Percentiles rank a stretch among this genome's conserved stretches.
Conservation (phyloP, 2,113 vertebrate species). For the Anolis sagrei region DNA sequence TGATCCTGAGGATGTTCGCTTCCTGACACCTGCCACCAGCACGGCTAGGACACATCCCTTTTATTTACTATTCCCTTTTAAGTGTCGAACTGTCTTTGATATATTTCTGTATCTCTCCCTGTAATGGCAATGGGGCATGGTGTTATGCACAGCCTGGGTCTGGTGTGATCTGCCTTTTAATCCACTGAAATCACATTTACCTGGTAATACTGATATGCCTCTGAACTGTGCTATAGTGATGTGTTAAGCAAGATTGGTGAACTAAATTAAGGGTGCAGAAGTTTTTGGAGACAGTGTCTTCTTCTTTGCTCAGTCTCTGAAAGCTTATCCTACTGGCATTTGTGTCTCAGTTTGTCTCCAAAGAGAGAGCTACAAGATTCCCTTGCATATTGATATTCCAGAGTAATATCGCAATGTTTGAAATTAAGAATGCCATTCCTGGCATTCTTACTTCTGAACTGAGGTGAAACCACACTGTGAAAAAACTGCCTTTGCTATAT, state of each 20-base stretch:
- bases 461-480: too few relatives aligned
- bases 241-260: background rate
- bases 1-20: slow-evolving; percentile 79
- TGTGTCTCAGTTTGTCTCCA: too few relatives aligned
- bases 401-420: too few relatives aligned
- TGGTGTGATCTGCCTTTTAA: slow-evolving; percentile 76
- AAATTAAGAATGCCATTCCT: slow-evolving; percentile 12
- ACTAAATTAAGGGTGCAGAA: slow-evolving; percentile 23
- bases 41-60: slow-evolving; percentile 80
- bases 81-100: slow-evolving; percentile 81
- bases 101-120: slow-evolving; percentile 79
- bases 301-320: too few relatives aligned
- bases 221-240: slow-evolving; percentile 52
- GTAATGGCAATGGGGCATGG: slow-evolving; percentile 77
- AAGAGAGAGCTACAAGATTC: too few relatives aligned
- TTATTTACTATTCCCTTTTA: slow-evolving; percentile 87
- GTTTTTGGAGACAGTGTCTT: too few relatives aligned
- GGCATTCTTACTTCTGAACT: too few relatives aligned
- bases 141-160: slow-evolving; percentile 77
- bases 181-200: slow-evolving; percentile 72
- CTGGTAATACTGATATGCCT: slow-evolving; percentile 66
- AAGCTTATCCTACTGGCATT: too few relatives aligned
- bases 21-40: slow-evolving; percentile 80
- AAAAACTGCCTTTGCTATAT: too few relatives aligned
- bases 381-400: too few relatives aligned